A percentile compares a stretch with the other conserved stretches of the same genome.
Evolutionary conservation across 2,888 invertebrate species (phyloP).

Genomic region (Calameuta filiformis): DNA sequence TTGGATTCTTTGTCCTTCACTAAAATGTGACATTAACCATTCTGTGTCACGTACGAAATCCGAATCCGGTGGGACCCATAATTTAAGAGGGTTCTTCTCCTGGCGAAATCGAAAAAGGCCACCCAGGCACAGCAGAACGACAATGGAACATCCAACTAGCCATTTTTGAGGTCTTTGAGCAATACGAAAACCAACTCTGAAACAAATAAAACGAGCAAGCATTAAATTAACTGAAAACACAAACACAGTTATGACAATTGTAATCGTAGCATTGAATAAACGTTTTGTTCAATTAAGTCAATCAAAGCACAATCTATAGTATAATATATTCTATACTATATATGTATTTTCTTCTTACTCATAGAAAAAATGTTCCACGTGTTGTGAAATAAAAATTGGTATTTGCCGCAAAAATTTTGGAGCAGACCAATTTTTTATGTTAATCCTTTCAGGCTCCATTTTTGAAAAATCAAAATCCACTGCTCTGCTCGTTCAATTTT

Average conservation of each 20-base stretch:
- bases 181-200: slow-evolving; percentile 72
- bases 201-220: neutral
- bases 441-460: slow-evolving; percentile 10
- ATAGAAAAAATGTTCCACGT: slow-evolving; percentile 53
- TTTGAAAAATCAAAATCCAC: neutral
- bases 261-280: neutral
- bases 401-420: slow-evolving; percentile 35
- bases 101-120: slow-evolving; percentile 76
- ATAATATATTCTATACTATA: neutral
- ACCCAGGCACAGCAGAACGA: slow-evolving; percentile 71
- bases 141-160: slow-evolving; percentile 69
- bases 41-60: slow-evolving; percentile 77
- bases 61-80: slow-evolving; percentile 82
- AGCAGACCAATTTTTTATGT: slow-evolving; percentile 4
- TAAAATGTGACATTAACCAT: slow-evolving; percentile 77
- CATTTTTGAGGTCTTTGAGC: slow-evolving; percentile 73
- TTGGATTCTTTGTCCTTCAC: slow-evolving; percentile 74
- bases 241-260: neutral
- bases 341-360: slow-evolving; percentile 36
- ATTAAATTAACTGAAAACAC: neutral
- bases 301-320: neutral
- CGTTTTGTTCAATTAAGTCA: neutral
- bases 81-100: slow-evolving; percentile 79
- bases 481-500: neutral
- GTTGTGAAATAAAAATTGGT: slow-evolving; percentile 49